phyloP scores from a whole-genome alignment of 2,888 invertebrate genomes.

The Anticlea derivata region DNA sequence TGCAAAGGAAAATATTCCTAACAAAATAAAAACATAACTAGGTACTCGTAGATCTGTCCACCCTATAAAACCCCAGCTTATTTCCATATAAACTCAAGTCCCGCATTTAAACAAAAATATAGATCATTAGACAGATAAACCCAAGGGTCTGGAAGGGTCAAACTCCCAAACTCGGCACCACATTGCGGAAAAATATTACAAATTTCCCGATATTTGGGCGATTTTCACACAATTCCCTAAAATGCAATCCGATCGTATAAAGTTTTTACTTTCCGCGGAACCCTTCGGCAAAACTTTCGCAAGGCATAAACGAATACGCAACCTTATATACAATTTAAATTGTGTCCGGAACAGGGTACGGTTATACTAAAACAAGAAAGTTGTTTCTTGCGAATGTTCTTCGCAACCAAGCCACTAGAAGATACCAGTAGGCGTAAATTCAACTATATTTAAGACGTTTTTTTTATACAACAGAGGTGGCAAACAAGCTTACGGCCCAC shows the following conservation, averaged over 20 bases:
- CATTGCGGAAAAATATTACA: constrained; percentile 45
- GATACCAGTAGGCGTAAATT: no score
- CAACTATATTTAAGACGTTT: no score
- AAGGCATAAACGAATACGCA: constrained; percentile 25
- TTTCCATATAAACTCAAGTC: constrained; percentile 15
- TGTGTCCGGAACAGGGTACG: constrained; percentile 45
- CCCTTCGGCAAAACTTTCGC: constrained; percentile 48
- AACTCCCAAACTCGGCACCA: constrained; percentile 33
- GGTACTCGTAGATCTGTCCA: constrained; percentile 6
- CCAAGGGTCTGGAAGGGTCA: constrained; percentile 36
- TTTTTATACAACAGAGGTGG: no score
- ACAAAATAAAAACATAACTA: no score
- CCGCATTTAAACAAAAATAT: constrained; percentile 34
- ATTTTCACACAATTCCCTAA: constrained; percentile 52
- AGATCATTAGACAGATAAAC: constrained; percentile 28
- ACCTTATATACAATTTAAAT: constrained; percentile 74
- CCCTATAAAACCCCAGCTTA: constrained; percentile 3
- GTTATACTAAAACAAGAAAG: not conserved
- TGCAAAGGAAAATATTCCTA: not conserved
- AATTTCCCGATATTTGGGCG: constrained; percentile 41
- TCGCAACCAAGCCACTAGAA: no score
- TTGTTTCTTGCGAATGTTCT: no score
- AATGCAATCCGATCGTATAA: constrained; percentile 61
- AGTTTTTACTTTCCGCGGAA: constrained; percentile 49
- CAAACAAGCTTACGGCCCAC: no score